Base-by-base conservation (phyloP, 92 coral and sea anemone species). In the Pocillopora grandis region DNA sequence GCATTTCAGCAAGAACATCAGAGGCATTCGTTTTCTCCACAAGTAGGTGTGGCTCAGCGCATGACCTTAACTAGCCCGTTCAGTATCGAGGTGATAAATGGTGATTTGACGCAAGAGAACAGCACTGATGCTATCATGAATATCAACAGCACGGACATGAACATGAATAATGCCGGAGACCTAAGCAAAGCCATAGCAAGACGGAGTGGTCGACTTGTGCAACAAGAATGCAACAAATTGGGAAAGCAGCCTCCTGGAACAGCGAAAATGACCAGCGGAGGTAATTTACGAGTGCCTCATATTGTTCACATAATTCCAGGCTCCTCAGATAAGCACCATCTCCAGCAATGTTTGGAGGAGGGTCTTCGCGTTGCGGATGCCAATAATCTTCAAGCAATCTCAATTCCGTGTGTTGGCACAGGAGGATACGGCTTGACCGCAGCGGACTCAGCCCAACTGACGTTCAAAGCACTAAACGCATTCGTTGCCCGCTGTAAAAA, bases 401-500 rank as follows among this genome's bases (percentile, higher is more conserved):
- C 49, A 42, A 9, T 91, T n/a, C 94, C 94, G 60, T 90, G 90
- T 20, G 33, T 88, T 16, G 94, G 94, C 10, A 88, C 94, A 5
- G 94, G 90, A 63, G 80, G 80, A 20, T 83, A 68, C 36, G 86
- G 88, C 8, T 66, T 89, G 65, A 73, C 87, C 7, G 86, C 37
- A 1, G 58, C 13, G 36, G 82, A 86, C 14, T 88, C 92, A 1
- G 94, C 94, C 18, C 68, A 82, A 6, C 71, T 88, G 16, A 70
- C 86, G 33, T 87, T 91, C 49, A 82, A 79, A 49, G 94, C 94
- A 59, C 64, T 91, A 61, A 71, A 66, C 12, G 77, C 35, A 58
- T 76, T 86, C 27, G 20, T 75, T 70, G 85, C 27, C 5, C 79
- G 20, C 21, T 42, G 78, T 18, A 77, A 73, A 35, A 82, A 55